A percentile compares a stretch with the other conserved stretches of the same genome.
These are phyloP conservation scores for Crotalus viridis DNA, from an alignment of 2,113 vertebrate species.

Conservation along the genomic window DNA sequence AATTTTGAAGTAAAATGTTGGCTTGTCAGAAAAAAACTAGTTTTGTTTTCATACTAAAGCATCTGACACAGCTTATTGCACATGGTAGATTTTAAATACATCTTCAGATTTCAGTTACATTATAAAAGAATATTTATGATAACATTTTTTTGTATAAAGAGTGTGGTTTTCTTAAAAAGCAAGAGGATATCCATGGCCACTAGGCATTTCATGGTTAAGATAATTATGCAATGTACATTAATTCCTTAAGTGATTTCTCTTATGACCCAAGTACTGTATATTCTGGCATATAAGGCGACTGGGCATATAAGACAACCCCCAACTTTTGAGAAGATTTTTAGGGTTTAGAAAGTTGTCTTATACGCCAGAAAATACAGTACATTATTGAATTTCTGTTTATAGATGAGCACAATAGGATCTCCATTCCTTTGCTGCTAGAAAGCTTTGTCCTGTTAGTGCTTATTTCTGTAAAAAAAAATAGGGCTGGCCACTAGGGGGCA, in stretches of 20 bases:
- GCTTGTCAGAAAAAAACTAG: conserved; percentile 1
- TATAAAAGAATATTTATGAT: not conserved
- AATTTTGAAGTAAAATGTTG: conserved; percentile 43
- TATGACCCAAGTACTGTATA: not conserved
- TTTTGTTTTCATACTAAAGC: not conserved
- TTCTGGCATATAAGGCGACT: no score
- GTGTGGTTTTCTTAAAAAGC: not conserved
- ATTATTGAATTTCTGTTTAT: no score
- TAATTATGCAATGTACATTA: not conserved
- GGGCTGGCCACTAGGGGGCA: no score
- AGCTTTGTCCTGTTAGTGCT: no score
- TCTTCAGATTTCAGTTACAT: not conserved
- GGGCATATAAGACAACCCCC: no score
- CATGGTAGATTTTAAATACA: not conserved
- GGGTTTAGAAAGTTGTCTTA: no score
- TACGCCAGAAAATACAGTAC: no score
- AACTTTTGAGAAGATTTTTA: no score
- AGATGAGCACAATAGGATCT: no score
- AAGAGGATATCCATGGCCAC: not conserved
- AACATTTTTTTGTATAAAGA: not conserved
- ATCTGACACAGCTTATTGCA: not conserved
- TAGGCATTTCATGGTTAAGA: not conserved
- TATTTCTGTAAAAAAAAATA: no score
- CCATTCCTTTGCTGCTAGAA: no score
- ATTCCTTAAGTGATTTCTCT: not conserved